A percentile compares a stretch with the other conserved stretches of the same genome.
phyloP scores from a whole-genome alignment of 1,140 invertebrate species.

The Neomicropteryx cornuta region DNA sequence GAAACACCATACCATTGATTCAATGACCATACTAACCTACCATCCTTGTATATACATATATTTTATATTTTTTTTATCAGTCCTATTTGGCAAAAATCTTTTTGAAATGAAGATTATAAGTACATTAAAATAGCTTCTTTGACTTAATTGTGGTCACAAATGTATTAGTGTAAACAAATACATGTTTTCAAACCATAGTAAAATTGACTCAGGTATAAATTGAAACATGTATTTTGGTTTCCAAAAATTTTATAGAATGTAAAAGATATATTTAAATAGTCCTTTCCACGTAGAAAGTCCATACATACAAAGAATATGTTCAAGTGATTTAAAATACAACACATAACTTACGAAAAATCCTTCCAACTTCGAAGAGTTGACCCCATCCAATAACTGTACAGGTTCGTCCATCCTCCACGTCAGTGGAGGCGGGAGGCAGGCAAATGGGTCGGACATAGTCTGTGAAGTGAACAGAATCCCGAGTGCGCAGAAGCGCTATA shows the following conservation, averaged over 20 bases:
- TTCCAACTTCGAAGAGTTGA: conserved; percentile 66
- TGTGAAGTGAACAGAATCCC: conserved; percentile 52
- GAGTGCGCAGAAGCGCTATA: conserved; percentile 58
- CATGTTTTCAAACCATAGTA: no score
- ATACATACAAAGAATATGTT: neutral
- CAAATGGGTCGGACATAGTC: conserved; percentile 68
- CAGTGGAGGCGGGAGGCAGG: conserved; percentile 40
- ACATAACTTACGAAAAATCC: conserved; percentile 64
- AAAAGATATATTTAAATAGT: no score
- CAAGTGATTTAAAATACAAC: neutral
- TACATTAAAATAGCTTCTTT: neutral
- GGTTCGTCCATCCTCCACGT: conserved; percentile 47
- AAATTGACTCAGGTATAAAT: no score
- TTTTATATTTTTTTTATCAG: neutral
- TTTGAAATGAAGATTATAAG: neutral
- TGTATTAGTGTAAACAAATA: no score
- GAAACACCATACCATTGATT: no score
- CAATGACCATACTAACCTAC: no score
- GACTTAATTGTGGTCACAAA: no score
- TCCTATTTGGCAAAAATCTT: neutral
- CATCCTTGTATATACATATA: no score
- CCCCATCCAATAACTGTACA: conserved; percentile 79
- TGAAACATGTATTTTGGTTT: no score
- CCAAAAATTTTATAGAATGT: no score
- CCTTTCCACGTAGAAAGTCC: no score